A percentile compares a stretch with the other conserved stretches of the same genome.
Conservation (phyloP, 2,797 vertebrate genomes). For the Garrulus glandarius region DNA sequence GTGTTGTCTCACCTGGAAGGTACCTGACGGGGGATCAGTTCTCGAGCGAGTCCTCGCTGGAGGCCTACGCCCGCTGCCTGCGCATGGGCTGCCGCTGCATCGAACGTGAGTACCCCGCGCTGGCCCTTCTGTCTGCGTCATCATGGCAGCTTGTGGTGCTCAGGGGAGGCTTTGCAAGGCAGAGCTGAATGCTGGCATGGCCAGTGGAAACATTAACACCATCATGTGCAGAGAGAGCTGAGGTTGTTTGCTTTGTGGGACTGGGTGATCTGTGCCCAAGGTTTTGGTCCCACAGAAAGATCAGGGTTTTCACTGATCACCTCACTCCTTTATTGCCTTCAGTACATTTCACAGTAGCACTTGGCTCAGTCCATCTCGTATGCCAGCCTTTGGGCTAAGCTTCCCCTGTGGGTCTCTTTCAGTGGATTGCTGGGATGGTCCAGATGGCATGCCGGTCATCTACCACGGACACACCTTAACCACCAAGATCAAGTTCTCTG, state of each 20-base stretch:
- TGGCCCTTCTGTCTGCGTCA: fast-evolving
- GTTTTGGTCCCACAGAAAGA: background rate
- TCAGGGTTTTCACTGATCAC: background rate
- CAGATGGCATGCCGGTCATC: conserved; percentile 96
- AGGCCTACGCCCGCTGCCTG: conserved; percentile 96
- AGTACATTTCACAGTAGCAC: fast-evolving
- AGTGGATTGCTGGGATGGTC: conserved; percentile 99
- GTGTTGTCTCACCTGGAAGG: conserved; percentile 45
- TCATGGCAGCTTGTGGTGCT: fast-evolving
- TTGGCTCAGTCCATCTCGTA: background rate
- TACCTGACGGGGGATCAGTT: conserved; percentile 97
- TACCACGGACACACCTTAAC: conserved; percentile 98
- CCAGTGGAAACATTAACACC: background rate
- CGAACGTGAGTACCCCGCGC: conserved; percentile 81
- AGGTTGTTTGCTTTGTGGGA: background rate
- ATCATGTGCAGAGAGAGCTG: background rate
- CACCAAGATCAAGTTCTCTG: conserved; percentile 97
- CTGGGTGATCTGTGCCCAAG: fast-evolving
- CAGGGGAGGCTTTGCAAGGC: background rate
- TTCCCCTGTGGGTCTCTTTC: conserved; percentile 1
- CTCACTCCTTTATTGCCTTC: background rate
- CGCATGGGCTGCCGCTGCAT: conserved; percentile 99
- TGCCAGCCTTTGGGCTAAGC: background rate
- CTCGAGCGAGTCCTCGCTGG: conserved; percentile 97
- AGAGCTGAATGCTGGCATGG: fast-evolving